phyloP scores from a whole-genome alignment of 2,888 invertebrate genomes.

The Watsonalla binaria region DNA sequence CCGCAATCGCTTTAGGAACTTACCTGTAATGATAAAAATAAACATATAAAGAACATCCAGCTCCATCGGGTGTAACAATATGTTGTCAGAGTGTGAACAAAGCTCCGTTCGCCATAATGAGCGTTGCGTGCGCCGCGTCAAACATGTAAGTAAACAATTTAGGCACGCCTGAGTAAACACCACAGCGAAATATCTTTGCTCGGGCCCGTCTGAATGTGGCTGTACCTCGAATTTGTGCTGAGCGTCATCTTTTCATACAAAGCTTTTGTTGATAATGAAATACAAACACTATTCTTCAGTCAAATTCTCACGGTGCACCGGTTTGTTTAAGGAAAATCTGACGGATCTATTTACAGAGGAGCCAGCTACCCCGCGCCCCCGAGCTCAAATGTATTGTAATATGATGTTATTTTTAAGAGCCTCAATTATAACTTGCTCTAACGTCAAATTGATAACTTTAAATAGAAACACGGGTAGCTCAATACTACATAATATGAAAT shows the following conservation, averaged over 20 bases:
- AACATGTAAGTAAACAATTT: constrained; percentile 78
- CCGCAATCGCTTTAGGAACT: constrained; percentile 56
- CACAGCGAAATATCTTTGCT: constrained; percentile 72
- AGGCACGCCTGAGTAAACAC: constrained; percentile 77
- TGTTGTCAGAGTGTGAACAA: constrained; percentile 73
- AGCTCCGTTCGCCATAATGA: constrained; percentile 72
- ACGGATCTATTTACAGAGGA: constrained; percentile 33
- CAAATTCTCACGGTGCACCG: constrained; percentile 53
- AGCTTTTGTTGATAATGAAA: constrained; percentile 75
- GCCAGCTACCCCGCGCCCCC: constrained; percentile 19
- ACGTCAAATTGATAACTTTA: not conserved
- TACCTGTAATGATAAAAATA: constrained; percentile 74
- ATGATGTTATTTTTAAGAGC: constrained; percentile 5
- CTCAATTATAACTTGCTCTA: not conserved
- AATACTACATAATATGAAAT: too few species aligned
- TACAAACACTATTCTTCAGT: constrained; percentile 69
- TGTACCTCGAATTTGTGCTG: constrained; percentile 64
- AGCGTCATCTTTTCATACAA: constrained; percentile 68
- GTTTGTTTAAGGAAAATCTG: constrained; percentile 53
- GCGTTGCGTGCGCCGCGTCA: constrained; percentile 76
- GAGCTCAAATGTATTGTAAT: not conserved
- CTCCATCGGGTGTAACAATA: constrained; percentile 70
- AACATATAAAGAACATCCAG: constrained; percentile 67
- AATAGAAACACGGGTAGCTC: too few species aligned
- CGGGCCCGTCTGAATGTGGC: constrained; percentile 61